Evolutionary conservation across 1,140 invertebrate species (phyloP).

Genomic region (Drusus annulatus): DNA sequence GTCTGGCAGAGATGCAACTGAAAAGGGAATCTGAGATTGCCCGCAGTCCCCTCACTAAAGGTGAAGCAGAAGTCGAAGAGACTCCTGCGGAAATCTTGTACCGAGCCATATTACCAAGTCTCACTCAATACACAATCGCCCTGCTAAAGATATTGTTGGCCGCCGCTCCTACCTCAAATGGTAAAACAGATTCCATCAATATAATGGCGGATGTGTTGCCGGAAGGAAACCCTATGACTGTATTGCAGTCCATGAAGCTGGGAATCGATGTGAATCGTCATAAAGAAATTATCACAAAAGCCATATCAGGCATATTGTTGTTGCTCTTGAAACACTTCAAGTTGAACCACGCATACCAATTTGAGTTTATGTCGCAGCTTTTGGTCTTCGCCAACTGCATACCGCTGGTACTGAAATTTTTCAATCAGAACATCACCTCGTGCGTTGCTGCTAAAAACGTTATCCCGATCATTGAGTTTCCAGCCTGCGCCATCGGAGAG

Average conservation of each 20-base stretch:
- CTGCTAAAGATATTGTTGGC: conserved; percentile 97
- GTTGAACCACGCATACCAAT: conserved; percentile 99
- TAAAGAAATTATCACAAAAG: conserved; percentile 99
- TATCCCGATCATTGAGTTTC: conserved; percentile 96
- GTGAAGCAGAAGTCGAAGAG: conserved; percentile 80
- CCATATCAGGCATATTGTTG: conserved; percentile 94
- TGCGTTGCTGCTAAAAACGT: conserved; percentile 97
- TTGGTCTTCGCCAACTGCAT: conserved; percentile 99
- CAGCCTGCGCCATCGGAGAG: conserved; percentile 96
- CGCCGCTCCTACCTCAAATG: conserved; percentile 97
- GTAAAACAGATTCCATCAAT: conserved; percentile 98
- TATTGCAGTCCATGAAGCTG: conserved; percentile 97
- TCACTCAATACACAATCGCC: conserved; percentile 98
- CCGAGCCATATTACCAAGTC: conserved; percentile 91
- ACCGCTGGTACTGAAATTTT: conserved; percentile 98
- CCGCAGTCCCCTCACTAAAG: conserved; percentile 82
- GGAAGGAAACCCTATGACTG: conserved; percentile 97
- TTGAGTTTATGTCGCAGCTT: conserved; percentile 99
- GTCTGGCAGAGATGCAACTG: conserved; percentile 87
- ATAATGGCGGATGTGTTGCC: conserved; percentile 98
- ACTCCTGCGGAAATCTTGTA: conserved; percentile 92
- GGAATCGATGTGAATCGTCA: conserved; percentile 98
- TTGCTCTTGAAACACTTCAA: conserved; percentile 98
- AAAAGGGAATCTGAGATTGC: conserved; percentile 88
- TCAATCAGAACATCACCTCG: conserved; percentile 98